These are phyloP conservation scores for Zygogramma bicolorata DNA, from an alignment of 2,888 invertebrate genomes.

Conservation along the genomic window DNA sequence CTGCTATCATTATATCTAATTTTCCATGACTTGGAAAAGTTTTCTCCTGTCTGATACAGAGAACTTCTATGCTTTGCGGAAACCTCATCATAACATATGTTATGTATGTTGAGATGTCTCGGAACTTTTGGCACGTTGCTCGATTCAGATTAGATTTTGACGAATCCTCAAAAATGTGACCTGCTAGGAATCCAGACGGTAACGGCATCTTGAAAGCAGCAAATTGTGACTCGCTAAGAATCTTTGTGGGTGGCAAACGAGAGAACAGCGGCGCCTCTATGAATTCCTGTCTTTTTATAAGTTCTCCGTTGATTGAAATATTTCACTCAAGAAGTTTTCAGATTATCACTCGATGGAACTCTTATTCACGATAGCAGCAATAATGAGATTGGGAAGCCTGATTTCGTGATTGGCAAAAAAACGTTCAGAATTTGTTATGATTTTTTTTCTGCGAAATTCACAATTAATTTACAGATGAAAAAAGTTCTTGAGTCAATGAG, in stretches of 20 bases:
- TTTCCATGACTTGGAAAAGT: too few relatives aligned
- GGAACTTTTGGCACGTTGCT: neutral
- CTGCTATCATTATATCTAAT: too few relatives aligned
- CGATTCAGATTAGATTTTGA: constrained; percentile 2
- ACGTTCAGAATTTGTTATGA: too few relatives aligned
- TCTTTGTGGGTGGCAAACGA: neutral
- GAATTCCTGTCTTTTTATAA: neutral
- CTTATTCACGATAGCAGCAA: too few relatives aligned
- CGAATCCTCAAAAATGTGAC: constrained; percentile 7
- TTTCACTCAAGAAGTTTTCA: too few relatives aligned
- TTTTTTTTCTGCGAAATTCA: too few relatives aligned
- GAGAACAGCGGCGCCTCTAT: neutral
- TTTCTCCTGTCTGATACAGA: neutral
- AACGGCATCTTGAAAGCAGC: neutral
- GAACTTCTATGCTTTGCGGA: neutral
- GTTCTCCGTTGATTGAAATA: neutral
- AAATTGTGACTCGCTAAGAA: neutral
- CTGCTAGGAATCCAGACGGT: neutral
- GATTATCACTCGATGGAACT: too few relatives aligned
- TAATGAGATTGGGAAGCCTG: too few relatives aligned
- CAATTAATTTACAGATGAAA: too few relatives aligned
- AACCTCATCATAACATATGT: neutral
- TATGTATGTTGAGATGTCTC: neutral
- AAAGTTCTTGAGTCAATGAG: too few relatives aligned
- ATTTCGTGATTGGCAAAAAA: too few relatives aligned